Evolutionary conservation across 2,113 vertebrate genomes (phyloP).

Genomic region (Ciconia maguari): DNA sequence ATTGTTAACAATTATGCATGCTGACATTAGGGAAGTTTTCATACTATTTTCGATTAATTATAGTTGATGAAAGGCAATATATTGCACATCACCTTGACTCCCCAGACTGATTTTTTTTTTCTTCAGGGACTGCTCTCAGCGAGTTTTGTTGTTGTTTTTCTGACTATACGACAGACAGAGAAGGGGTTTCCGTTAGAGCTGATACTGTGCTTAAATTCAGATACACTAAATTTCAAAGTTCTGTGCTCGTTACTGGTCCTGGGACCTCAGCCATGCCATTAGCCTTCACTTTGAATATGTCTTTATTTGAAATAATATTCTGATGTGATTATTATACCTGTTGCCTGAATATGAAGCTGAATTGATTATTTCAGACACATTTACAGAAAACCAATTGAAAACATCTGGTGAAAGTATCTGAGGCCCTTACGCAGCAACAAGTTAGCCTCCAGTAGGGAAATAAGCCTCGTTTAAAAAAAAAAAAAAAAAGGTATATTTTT

Average conservation of each 20-base stretch:
- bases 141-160: not conserved
- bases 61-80: constrained; percentile 48
- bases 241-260: not conserved
- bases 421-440: not conserved
- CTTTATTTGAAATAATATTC: not conserved
- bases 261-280: not conserved
- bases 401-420: rapidly evolving
- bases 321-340: not conserved
- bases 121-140: not conserved
- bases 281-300: not conserved
- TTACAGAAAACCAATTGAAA: not conserved
- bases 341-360: not conserved
- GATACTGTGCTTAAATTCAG: not conserved
- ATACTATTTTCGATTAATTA: constrained; percentile 64
- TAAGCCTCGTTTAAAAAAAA: not conserved
- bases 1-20: constrained; percentile 42
- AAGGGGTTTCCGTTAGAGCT: not conserved
- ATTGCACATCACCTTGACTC: not conserved
- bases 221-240: not conserved
- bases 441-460: not conserved
- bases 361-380: not conserved
- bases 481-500: not conserved
- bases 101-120: not conserved
- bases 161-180: not conserved
- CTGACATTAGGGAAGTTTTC: constrained; percentile 55